Conservation (phyloP, 2,888 invertebrate genomes). For the Ethmia dodecea region DNA sequence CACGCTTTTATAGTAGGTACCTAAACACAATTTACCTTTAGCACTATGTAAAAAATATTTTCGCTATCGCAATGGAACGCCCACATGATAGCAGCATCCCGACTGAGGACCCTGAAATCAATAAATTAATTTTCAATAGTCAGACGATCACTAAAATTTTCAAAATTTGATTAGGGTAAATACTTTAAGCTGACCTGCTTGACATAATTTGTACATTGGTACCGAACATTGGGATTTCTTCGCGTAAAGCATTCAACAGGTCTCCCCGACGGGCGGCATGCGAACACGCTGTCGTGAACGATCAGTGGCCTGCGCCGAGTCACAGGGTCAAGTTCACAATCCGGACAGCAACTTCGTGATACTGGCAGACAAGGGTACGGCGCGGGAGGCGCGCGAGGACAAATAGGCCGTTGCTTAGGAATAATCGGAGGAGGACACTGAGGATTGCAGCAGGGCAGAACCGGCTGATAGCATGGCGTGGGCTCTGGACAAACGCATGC, state of each 20-base stretch:
- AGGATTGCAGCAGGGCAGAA: slow-evolving; percentile 64
- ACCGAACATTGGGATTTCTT: slow-evolving; percentile 47
- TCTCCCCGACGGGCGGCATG: slow-evolving; percentile 43
- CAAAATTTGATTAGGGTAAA: too few species aligned
- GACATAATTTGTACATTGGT: slow-evolving; percentile 47
- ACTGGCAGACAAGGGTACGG: slow-evolving; percentile 70
- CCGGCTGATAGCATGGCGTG: slow-evolving; percentile 58
- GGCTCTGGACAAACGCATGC: slow-evolving; percentile 58
- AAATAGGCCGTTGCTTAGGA: slow-evolving; percentile 66
- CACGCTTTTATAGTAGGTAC: too few species aligned
- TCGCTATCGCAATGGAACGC: slow-evolving; percentile 41
- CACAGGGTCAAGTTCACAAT: slow-evolving; percentile 71
- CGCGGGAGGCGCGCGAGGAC: slow-evolving; percentile 59
- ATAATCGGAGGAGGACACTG: slow-evolving; percentile 73
- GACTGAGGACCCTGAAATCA: slow-evolving; percentile 41
- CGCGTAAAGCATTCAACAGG: slow-evolving; percentile 43
- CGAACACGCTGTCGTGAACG: slow-evolving; percentile 73
- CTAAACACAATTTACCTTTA: too few species aligned
- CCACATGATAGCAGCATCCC: slow-evolving; percentile 37
- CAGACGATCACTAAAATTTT: background rate
- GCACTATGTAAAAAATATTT: too few species aligned
- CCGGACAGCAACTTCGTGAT: slow-evolving; percentile 58
- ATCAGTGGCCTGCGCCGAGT: slow-evolving; percentile 76
- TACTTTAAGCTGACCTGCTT: slow-evolving; percentile 50
- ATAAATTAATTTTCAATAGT: background rate